These are phyloP conservation scores for Motacilla alba DNA, from an alignment of 2,113 vertebrate species.

Conservation along the genomic window DNA sequence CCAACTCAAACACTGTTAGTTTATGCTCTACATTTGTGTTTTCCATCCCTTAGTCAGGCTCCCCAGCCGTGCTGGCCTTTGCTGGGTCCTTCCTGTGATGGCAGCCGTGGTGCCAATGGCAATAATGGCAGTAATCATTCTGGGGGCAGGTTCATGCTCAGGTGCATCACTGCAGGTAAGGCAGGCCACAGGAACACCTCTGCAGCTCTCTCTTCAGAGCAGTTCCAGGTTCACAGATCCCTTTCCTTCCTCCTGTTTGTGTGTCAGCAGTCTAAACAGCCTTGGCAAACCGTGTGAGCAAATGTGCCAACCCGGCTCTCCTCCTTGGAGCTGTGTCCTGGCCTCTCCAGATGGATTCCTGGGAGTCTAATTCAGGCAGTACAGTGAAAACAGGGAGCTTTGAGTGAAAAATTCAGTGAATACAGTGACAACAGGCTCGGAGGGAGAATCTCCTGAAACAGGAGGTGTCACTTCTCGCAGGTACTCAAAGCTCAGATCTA, in stretches of 20 bases:
- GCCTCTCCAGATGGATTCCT: not conserved
- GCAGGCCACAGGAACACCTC: not conserved
- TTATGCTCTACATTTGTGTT: not conserved
- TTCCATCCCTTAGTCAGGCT: not conserved
- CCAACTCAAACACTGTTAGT: not conserved
- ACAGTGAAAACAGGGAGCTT: not conserved
- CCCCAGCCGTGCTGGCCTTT: not conserved
- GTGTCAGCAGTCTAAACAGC: not conserved
- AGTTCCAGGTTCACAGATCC: not conserved
- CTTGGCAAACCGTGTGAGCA: not conserved
- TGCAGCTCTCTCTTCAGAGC: not conserved
- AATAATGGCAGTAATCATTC: rapidly evolving
- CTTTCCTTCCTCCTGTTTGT: not conserved
- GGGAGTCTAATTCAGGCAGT: not conserved
- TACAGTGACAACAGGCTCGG: not conserved
- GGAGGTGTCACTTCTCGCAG: not conserved
- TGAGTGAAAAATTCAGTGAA: too few relatives aligned
- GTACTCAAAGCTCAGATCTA: not conserved
- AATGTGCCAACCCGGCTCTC: not conserved
- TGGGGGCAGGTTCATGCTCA: not conserved
- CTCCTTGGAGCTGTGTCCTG: not conserved
- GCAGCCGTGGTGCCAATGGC: not conserved
- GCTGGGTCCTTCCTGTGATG: not conserved
- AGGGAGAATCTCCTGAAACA: not conserved
- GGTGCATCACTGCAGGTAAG: not conserved